Conservation (phyloP, 2,888 invertebrate species). For the Cinara cedri region DNA sequence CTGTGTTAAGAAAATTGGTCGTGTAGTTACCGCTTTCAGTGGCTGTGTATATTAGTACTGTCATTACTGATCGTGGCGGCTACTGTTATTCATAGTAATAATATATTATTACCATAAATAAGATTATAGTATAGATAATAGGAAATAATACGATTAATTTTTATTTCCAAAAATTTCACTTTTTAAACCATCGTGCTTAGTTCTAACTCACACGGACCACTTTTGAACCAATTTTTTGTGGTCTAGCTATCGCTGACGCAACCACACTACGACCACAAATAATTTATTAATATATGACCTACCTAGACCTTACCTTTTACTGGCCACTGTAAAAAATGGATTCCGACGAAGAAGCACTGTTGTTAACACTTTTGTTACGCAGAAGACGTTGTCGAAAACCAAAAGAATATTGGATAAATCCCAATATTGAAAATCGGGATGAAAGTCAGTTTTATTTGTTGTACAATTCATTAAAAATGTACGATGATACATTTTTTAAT, state of each 20-base stretch:
- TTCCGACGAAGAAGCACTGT: background rate
- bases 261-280: conserved; percentile 30
- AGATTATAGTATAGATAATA: no score
- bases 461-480: conserved; percentile 24
- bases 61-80: no score
- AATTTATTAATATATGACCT: no score
- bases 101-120: no score
- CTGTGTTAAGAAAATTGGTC: no score
- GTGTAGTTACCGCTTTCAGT: no score
- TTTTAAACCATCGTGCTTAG: no score
- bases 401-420: background rate
- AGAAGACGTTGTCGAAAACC: background rate
- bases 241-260: background rate
- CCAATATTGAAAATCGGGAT: background rate
- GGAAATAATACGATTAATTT: no score
- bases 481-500: conserved; percentile 33
- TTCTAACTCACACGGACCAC: no score
- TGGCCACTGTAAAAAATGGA: background rate
- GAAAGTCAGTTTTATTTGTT: conserved; percentile 22
- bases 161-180: no score
- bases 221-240: background rate
- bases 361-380: background rate
- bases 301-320: background rate
- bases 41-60: no score
- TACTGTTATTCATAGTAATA: no score